Base-by-base conservation (phyloP, 2,113 vertebrate genomes). In the Sylvia atricapilla region DNA sequence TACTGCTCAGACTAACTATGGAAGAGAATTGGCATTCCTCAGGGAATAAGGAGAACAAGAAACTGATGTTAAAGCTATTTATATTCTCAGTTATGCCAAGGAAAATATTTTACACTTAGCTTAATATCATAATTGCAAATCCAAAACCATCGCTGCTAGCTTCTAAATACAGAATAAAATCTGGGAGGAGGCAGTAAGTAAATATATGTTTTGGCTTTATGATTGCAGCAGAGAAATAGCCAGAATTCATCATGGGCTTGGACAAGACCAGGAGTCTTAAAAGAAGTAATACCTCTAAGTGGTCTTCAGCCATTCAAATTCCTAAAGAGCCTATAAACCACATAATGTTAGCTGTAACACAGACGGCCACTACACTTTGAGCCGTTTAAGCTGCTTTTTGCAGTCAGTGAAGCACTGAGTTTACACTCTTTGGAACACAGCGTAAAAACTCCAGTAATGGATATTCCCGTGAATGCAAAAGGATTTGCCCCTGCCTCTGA, bases 91-190 rank as follows among this genome's bases (percentile, higher is more conserved):
- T 92, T 84, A 77, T 74, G 76, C 91, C 86, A 96, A 96, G 67
- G 64, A 94, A 97, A 96, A 95, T 95, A 96, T 77, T 96, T 97
- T 97, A 95, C 79, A 91, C 84, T 97, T 85, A 77, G 78, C 70
- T 93, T 93, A 96, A 80, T 93, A 91, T 53, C 39, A 30, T 90
- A 95, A 95, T 93, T 96, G 67, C 81, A 91, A 91, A 88, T 85
- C 95, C 90, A 90, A 94, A 96, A 90, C 87, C 66, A 87, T 88
- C 89, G 81, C n/a, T 81, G 74, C 49, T 96, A 89, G 86, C 81
- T 97, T 96, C 96, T 96, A 97, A 98, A 95, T 95, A 76, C 77
- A 96, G 93, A 96, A 95, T 31, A 95, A 31, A 94, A 96, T 97
- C 94, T 96, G 92, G 94, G 96, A 95, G 94, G 86, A 92, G 90